Percentiles rank a stretch among this genome's conserved stretches.
Evolutionary conservation across 2,797 vertebrate species (phyloP).

Genomic region (Miichthys miiuy): DNA sequence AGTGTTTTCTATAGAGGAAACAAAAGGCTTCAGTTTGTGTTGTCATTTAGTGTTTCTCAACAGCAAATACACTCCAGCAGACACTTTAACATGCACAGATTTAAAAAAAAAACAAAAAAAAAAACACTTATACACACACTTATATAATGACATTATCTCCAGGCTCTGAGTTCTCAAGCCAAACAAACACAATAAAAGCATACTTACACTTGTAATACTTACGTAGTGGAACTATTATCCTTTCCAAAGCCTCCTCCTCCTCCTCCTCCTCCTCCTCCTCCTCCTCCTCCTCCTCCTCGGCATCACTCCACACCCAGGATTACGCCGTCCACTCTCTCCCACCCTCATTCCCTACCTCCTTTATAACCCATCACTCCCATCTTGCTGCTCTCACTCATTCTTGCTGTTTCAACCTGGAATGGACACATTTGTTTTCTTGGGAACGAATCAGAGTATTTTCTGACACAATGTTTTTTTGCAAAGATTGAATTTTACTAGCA

Average conservation of each 20-base stretch:
- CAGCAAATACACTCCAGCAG: neutral
- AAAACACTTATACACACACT: neutral
- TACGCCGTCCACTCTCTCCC: slow-evolving; percentile 75
- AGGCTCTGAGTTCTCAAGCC: slow-evolving; percentile 54
- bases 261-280: slow-evolving; percentile 6
- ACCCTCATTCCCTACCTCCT: slow-evolving; percentile 80
- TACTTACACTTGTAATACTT: slow-evolving; percentile 66
- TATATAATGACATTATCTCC: slow-evolving; percentile 19
- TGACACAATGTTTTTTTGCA: slow-evolving; percentile 43
- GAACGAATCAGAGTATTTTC: slow-evolving; percentile 32
- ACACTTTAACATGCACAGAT: slow-evolving; percentile 7
- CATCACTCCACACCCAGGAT: slow-evolving; percentile 79
- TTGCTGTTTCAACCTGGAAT: slow-evolving; percentile 67
- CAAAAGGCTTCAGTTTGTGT: slow-evolving; percentile 33
- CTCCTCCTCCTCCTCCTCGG: slow-evolving; percentile 19
- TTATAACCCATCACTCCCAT: slow-evolving; percentile 86
- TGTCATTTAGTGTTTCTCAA: slow-evolving; percentile 23
- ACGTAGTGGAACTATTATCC: slow-evolving; percentile 55
- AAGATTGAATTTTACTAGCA: slow-evolving; percentile 18
- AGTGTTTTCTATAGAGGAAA: slow-evolving; percentile 18
- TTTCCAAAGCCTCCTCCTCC: slow-evolving; percentile 49
- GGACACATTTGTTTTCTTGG: slow-evolving; percentile 62
- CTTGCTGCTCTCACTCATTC: slow-evolving; percentile 77
- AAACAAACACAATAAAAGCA: slow-evolving; percentile 63
- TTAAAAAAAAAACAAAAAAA: neutral